Base-by-base conservation (phyloP, 2,113 vertebrate genomes). In the Machaerirhynchus nigripectus region DNA sequence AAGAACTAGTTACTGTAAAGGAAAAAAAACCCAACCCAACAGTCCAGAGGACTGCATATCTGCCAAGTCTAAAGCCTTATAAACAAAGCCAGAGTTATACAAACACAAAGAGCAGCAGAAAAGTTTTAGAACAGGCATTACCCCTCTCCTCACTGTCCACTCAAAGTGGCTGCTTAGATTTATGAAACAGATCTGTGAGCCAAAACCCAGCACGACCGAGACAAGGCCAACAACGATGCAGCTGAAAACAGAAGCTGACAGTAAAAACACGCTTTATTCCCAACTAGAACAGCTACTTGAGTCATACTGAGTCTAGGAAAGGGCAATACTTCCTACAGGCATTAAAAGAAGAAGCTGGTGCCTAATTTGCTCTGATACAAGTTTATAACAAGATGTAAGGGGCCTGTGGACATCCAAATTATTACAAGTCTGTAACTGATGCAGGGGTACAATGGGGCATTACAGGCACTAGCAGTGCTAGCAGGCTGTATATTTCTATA, bases 131-230 rank as follows among this genome's bases (percentile, higher is more conserved):
- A 68, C 28, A 69, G 60, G 73, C 64, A 67, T 49, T 59, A 81
- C 28, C 60, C 44, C 57, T 68, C 57, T 91, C 57, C 76, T 92
- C 63, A 49, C 77, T 90, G 85, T 84, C 86, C 83, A 47, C 30
- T 84, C 73, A 78, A n/a, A 81, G 39, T 30, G 44, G 23, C 35
- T 78, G 16, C 27, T 84, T 74, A 74, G 52, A 93, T 89, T 90
- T 93, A 84, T 68, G 49, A 75, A 92, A 50, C 30, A 71, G 6
- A 55, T 26, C 40, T 68, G 31, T 6, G 15, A 93, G 53, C 79
- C 85, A 94, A 89, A 95, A 75, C 52, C 18, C 92, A 91, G 91
- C 67, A 81, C 26, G 81, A 70, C 50, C 35, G 49, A 84, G 47
- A 63, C 53, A 87, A 93, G 46, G 26, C 44, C 67, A 91, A 69